Evolutionary conservation across 1,140 invertebrate species (phyloP).

Genomic region (Achatina immaculata): DNA sequence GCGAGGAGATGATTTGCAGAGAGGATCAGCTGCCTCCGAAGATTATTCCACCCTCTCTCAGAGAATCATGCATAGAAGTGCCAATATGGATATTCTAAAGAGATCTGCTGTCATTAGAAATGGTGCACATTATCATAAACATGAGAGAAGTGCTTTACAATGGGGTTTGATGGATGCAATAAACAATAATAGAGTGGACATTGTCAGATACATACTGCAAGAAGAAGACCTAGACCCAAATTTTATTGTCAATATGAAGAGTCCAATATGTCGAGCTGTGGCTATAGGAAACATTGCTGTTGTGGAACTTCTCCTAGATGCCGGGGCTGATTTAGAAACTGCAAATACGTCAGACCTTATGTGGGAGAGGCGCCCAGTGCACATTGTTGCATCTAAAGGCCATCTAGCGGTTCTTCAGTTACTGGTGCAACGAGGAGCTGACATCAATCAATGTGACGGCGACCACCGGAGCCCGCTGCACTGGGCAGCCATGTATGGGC

Average conservation of each 20-base stretch:
- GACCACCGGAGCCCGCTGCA: slow-evolving; percentile 64
- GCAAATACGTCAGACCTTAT: slow-evolving; percentile 46
- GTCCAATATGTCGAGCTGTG: slow-evolving; percentile 18
- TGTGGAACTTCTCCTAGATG: slow-evolving; percentile 33
- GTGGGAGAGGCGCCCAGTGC: slow-evolving; percentile 61
- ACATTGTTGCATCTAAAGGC: slow-evolving; percentile 60
- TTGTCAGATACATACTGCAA: not conserved
- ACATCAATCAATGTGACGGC: slow-evolving; percentile 57
- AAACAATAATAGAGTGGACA: not conserved
- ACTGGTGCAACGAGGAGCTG: slow-evolving; percentile 53
- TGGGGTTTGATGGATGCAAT: slow-evolving; percentile 18
- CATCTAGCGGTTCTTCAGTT: slow-evolving; percentile 50
- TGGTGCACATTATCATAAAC: no score
- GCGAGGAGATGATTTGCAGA: no score
- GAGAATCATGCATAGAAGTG: no score
- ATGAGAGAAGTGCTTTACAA: not conserved
- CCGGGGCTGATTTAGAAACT: slow-evolving; percentile 41
- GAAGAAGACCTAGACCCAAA: slow-evolving; percentile 1
- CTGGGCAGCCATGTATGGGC: slow-evolving; percentile 63
- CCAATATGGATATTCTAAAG: no score
- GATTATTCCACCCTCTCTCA: no score
- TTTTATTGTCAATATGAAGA: slow-evolving; percentile 1
- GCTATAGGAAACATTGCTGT: slow-evolving; percentile 11
- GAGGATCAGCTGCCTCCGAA: no score
- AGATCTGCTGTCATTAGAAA: no score